Conservation (phyloP, 37 sponge, comb jelly and placozoan species). For the Axinella damicornis region DNA sequence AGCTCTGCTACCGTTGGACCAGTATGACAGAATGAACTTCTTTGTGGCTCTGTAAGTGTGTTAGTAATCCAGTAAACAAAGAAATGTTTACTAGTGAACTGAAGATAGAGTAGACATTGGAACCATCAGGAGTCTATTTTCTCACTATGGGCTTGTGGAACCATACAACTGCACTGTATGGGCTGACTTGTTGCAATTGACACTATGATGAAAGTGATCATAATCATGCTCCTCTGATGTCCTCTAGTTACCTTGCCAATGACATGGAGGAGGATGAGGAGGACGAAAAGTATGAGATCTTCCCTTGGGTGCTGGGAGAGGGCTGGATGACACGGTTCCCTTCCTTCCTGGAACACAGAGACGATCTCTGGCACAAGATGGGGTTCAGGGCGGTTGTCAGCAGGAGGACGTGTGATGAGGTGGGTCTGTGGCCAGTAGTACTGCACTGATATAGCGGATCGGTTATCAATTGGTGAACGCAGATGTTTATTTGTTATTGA, state of each 20-base stretch:
- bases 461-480: no score
- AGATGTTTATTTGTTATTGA: no score
- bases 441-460: background rate
- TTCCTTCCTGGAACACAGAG: conserved; percentile 57
- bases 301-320: conserved; percentile 86
- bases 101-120: no score
- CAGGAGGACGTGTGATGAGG: conserved; percentile 88
- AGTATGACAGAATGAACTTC: conserved; percentile 73
- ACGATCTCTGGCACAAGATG: conserved; percentile 82
- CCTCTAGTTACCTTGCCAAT: conserved; percentile 76
- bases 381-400: conserved; percentile 86
- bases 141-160: no score
- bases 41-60: conserved; percentile 84
- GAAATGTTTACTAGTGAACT: no score
- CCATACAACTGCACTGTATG: no score
- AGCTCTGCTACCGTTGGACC: conserved; percentile 58
- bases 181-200: no score
- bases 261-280: conserved; percentile 95
- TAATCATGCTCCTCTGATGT: background rate
- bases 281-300: conserved; percentile 88
- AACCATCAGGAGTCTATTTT: no score
- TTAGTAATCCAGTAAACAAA: no score
- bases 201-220: no score
- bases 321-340: conserved; percentile 71
- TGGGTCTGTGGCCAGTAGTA: no score